A percentile compares a stretch with the other conserved stretches of the same genome.
phyloP scores from a whole-genome alignment of 2,888 invertebrate species.

The Diaphora mendica region DNA sequence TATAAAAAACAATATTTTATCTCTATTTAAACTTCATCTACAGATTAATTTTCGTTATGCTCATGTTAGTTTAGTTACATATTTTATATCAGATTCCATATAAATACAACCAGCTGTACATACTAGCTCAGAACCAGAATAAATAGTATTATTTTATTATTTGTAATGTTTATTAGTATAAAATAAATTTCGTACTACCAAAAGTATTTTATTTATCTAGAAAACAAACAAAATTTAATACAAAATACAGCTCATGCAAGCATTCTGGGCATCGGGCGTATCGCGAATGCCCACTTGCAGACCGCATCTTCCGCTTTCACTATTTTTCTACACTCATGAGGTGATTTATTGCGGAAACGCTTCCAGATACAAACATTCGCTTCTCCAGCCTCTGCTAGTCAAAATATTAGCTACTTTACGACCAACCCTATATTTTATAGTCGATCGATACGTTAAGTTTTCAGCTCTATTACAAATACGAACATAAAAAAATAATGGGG shows the following conservation, averaged over 20 bases:
- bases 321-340: conserved; percentile 69
- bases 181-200: neutral
- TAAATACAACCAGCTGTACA: too few species aligned
- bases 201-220: neutral
- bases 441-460: conserved; percentile 69
- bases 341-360: conserved; percentile 77
- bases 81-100: too few species aligned
- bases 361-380: conserved; percentile 70
- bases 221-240: conserved; percentile 2
- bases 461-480: conserved; percentile 58
- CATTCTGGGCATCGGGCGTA: conserved; percentile 54
- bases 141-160: too few species aligned
- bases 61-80: too few species aligned
- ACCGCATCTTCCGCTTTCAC: conserved; percentile 68
- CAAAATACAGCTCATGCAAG: conserved; percentile 46
- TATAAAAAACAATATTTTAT: too few species aligned
- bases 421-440: conserved; percentile 75
- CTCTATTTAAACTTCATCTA: too few species aligned
- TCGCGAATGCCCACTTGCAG: conserved; percentile 67
- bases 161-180: too few species aligned
- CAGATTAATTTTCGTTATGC: too few species aligned
- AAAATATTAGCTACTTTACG: conserved; percentile 75
- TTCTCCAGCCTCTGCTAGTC: conserved; percentile 63
- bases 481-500: conserved; percentile 38
- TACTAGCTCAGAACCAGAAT: too few species aligned